phyloP scores from a whole-genome alignment of 2,888 invertebrate species.

The Cephus pulcher region DNA sequence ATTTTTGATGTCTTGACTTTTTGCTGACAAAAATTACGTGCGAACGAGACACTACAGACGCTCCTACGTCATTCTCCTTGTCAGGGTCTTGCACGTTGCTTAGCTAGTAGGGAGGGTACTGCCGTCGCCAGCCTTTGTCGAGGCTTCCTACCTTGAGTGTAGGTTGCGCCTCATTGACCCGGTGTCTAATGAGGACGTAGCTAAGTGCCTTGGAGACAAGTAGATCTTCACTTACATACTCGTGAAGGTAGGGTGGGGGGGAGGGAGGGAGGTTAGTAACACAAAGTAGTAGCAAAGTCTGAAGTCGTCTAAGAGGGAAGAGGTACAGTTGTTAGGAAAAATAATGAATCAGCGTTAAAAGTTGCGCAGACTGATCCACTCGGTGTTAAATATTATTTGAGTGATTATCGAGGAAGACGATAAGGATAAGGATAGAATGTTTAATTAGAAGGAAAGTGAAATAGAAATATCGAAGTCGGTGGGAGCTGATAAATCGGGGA shows the following conservation, averaged over 20 bases:
- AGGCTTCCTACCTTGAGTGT: not conserved
- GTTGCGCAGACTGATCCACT: not conserved
- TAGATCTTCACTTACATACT: slow-evolving; percentile 45
- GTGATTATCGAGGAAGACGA: not conserved
- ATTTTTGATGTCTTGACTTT: not conserved
- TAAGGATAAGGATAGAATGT: not conserved
- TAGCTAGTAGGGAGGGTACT: not conserved
- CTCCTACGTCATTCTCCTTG: not conserved
- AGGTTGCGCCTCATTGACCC: slow-evolving; percentile 50
- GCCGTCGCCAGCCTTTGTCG: not conserved
- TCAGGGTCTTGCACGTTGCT: not conserved
- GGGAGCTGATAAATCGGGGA: not conserved
- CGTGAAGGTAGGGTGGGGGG: slow-evolving; percentile 11
- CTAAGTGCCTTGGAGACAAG: slow-evolving; percentile 47
- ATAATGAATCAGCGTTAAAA: not conserved
- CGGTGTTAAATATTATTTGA: not conserved
- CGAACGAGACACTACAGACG: not conserved
- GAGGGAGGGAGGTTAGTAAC: not conserved
- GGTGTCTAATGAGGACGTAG: slow-evolving; percentile 55
- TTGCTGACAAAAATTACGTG: not conserved
- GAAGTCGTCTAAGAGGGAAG: not conserved
- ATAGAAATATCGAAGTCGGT: not conserved
- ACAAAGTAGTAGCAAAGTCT: not conserved
- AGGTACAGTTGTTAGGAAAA: slow-evolving; percentile 17
- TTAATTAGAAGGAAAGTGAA: not conserved